A percentile compares a stretch with the other conserved stretches of the same genome.
Evolutionary conservation across 2,113 vertebrate genomes (phyloP).

Genomic region (Gasterosteus aculeatus): DNA sequence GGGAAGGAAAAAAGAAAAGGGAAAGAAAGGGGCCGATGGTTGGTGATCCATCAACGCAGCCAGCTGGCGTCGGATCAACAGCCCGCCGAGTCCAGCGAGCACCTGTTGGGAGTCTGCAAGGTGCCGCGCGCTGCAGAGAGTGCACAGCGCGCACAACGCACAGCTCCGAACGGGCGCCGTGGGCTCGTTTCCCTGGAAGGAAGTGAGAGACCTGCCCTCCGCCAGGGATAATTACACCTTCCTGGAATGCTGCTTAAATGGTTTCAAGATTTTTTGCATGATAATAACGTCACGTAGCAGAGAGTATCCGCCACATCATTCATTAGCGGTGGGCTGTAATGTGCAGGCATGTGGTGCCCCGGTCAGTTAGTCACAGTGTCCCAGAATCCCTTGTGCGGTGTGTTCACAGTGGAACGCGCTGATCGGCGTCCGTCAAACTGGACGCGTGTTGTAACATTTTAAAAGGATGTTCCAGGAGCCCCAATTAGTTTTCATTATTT

Average conservation of each 20-base stretch:
- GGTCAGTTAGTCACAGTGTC: not conserved
- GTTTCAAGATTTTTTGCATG: slow-evolving; percentile 8
- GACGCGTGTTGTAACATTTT: not conserved
- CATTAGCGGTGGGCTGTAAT: not conserved
- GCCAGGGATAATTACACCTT: slow-evolving; percentile 20
- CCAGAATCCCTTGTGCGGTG: not conserved
- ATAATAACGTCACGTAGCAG: not conserved
- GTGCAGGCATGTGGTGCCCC: not conserved
- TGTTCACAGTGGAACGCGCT: not conserved
- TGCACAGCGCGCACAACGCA: slow-evolving; percentile 19
- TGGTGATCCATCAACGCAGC: slow-evolving; percentile 63
- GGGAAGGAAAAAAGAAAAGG: slow-evolving; percentile 10
- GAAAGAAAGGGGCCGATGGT: slow-evolving; percentile 46
- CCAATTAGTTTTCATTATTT: not conserved
- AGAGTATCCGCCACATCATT: not conserved
- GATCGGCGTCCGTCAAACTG: not conserved
- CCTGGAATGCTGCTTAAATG: not conserved
- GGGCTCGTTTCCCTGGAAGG: not conserved
- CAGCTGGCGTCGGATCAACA: slow-evolving; percentile 74
- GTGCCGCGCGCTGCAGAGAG: slow-evolving; percentile 64
- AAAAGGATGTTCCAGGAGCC: not conserved
- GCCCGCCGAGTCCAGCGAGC: slow-evolving; percentile 64
- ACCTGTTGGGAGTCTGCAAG: slow-evolving; percentile 77
- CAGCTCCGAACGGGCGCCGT: not conserved
- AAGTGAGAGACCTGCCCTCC: slow-evolving; percentile 2